Percentiles rank a stretch among this genome's conserved stretches.
Conservation (phyloP, 1,140 invertebrate species). For the Eufriesea mexicana region DNA sequence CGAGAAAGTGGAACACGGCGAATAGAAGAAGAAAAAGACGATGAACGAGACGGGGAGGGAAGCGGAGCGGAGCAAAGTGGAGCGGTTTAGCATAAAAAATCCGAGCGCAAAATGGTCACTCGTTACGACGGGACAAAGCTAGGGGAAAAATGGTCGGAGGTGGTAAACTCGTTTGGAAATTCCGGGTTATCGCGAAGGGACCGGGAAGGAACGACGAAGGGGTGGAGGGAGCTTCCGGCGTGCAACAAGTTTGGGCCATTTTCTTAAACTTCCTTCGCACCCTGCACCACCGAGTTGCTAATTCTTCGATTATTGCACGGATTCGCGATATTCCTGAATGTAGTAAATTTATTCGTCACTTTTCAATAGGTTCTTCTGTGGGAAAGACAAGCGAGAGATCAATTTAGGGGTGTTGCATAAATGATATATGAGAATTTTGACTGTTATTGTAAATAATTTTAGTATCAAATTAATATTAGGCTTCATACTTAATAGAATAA, state of each 20-base stretch:
- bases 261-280: neutral
- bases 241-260: conserved; percentile 3
- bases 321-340: no score
- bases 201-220: neutral
- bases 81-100: conserved; percentile 34
- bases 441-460: neutral
- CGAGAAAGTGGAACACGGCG: conserved; percentile 39
- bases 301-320: neutral
- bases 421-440: no score
- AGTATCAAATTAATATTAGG: no score
- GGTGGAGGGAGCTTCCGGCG: neutral
- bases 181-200: neutral
- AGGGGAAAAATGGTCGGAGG: neutral
- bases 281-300: neutral
- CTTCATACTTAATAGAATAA: no score
- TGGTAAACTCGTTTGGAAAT: no score
- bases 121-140: no score
- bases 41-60: no score
- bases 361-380: no score
- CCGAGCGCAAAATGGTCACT: neutral
- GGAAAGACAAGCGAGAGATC: no score
- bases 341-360: no score
- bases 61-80: conserved; percentile 13
- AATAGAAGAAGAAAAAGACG: neutral
- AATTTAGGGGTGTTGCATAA: no score